Conservation (phyloP, 2,113 vertebrate genomes). For the Gopherus evgoodei region DNA sequence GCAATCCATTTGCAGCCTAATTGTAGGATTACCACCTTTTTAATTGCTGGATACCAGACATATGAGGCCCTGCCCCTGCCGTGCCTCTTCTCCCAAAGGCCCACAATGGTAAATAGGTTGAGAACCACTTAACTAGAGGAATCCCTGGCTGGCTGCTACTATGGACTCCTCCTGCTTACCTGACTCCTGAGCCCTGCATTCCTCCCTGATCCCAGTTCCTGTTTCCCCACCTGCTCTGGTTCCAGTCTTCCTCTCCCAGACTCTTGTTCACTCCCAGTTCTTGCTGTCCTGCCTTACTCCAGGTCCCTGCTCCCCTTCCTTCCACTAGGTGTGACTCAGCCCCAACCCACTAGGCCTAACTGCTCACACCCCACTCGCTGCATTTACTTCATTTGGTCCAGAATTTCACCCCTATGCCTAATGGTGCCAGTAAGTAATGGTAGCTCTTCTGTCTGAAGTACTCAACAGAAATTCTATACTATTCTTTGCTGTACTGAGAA, state of each 20-base stretch:
- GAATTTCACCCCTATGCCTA: not conserved
- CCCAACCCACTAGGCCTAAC: not conserved
- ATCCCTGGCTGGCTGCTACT: not conserved
- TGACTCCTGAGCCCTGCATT: not conserved
- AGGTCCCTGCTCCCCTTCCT: not conserved
- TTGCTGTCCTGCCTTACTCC: not conserved
- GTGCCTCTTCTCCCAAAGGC: no score
- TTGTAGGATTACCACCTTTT: no score
- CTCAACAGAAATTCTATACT: not conserved
- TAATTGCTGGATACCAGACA: no score
- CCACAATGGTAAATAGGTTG: no score
- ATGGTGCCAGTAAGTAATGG: not conserved
- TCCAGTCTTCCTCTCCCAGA: not conserved
- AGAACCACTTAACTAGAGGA: not conserved
- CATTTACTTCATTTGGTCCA: not conserved
- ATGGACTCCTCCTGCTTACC: not conserved
- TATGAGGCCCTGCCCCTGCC: no score
- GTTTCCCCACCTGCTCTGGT: no score
- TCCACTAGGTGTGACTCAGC: not conserved
- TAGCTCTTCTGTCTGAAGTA: not conserved
- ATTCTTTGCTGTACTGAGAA: not conserved
- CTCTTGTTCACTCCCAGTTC: not conserved
- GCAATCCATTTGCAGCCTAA: no score
- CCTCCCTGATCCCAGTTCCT: not conserved
- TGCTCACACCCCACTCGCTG: not conserved